Evolutionary conservation across 2,113 vertebrate genomes (phyloP), one percentile per base, ranked within the genome.

Genomic region (Orthonyx spaldingii): DNA sequence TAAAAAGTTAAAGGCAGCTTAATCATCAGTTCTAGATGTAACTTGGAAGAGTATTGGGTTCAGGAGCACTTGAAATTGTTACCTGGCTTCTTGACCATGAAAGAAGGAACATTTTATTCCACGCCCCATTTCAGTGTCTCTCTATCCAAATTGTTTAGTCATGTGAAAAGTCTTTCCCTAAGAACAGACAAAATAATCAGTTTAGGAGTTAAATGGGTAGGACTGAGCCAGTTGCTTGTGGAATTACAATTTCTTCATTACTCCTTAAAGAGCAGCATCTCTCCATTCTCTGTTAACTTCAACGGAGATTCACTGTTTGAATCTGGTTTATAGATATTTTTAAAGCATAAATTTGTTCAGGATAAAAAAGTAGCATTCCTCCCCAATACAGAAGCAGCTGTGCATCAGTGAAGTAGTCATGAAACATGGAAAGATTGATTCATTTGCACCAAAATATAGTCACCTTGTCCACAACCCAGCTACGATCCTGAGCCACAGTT

Each of bases 1-100:
- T 75, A 97, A 65, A 93, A 96, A 97, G 92, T 90, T 94, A 94
- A 84, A 86, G 79, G 94, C 68, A 90, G 93, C 89, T 96, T 92
- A 78, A 95, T 97, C 91, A 91, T 96, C 74, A 55, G 87, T 30
- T 93, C 95, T 74, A 76, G 46, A 84, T 33, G 78, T 61, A 77
- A 79, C 92, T 87, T 91, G 66, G 50, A 88, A 78, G 47, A 79
- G 21, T 4, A 46, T 3, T 30, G 65, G 35, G 61, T 59, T 86
- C 20, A 5, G 53, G n/a, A 94, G 26, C 65, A 49, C 46, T 81
- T 80, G n/a, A 42, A 50, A 52, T 44, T 24, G 14, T 42, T 13
- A 65, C 21, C 57, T 57, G 19, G 44, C 16, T 68, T 65, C 76
- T 57, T 61, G 57, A 65, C 44, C 61, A 57, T 20, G 30, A 35